Percentiles rank a stretch among this genome's conserved stretches.
phyloP scores from a whole-genome alignment of 2,113 vertebrate genomes.

The Tychaedon coryphoeus region DNA sequence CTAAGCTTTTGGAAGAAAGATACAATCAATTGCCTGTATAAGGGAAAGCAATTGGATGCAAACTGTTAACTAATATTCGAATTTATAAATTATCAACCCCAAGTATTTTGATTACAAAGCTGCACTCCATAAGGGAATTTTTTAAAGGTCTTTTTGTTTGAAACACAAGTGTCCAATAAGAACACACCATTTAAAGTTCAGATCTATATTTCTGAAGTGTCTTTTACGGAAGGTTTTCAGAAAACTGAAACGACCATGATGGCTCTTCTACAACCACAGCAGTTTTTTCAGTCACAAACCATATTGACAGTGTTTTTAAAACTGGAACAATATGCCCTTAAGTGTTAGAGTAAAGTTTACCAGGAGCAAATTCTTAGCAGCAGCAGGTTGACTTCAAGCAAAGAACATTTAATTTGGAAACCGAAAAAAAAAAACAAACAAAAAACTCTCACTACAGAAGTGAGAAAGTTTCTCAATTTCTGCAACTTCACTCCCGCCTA shows the following conservation, averaged over 20 bases:
- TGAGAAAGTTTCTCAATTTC: constrained; percentile 41
- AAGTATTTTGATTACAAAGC: background rate
- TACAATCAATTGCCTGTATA: background rate
- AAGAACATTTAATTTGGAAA: constrained; percentile 18
- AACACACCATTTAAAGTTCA: background rate
- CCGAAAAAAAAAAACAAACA: background rate
- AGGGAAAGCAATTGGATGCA: background rate
- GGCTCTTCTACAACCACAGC: background rate
- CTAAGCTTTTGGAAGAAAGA: background rate
- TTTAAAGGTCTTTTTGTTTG: background rate
- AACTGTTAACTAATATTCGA: background rate
- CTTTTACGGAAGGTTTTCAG: background rate
- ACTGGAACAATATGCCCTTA: background rate
- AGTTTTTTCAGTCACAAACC: background rate
- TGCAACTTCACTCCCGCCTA: constrained; percentile 24
- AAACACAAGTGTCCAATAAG: background rate
- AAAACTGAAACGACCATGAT: background rate
- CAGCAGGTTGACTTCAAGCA: constrained; percentile 4
- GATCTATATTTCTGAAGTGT: background rate
- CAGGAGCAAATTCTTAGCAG: background rate
- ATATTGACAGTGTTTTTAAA: background rate
- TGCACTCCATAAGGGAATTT: background rate
- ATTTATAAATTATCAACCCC: background rate
- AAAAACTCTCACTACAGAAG: background rate
- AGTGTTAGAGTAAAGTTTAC: background rate